Conservation (phyloP, 2,888 invertebrate species). For the Lutraria lutraria region DNA sequence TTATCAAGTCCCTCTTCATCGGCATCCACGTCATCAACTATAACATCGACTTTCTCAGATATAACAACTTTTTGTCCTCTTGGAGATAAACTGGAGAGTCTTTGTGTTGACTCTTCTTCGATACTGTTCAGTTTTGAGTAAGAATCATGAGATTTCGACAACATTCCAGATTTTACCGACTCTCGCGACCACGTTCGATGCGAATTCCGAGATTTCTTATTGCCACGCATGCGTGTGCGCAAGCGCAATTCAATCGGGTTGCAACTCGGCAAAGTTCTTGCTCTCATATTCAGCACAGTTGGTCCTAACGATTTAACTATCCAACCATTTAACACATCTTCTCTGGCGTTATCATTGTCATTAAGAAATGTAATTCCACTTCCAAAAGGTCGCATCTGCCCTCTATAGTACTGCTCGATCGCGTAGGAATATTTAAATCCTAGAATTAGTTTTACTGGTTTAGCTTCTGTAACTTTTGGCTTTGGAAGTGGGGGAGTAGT, state of each 20-base stretch:
- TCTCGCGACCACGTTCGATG: conserved; percentile 40
- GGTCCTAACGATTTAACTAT: conserved; percentile 61
- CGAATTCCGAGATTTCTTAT: conserved; percentile 23
- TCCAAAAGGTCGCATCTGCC: conserved; percentile 33
- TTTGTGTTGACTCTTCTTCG: conserved; percentile 7
- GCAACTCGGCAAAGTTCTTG: conserved; percentile 62
- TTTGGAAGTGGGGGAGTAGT: conserved; percentile 42
- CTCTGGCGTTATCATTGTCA: conserved; percentile 23
- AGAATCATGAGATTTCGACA: conserved; percentile 37
- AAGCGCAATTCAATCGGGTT: conserved; percentile 64
- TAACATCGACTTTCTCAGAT: conserved; percentile 9
- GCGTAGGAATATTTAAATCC: conserved; percentile 66
- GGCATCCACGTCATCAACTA: neutral
- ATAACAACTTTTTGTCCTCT: conserved; percentile 19
- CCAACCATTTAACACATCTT: conserved; percentile 62
- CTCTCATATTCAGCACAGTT: conserved; percentile 52
- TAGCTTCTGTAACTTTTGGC: conserved; percentile 29
- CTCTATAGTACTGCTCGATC: conserved; percentile 59
- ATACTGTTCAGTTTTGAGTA: conserved; percentile 30
- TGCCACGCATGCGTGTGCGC: conserved; percentile 50
- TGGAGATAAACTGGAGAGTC: conserved; percentile 6
- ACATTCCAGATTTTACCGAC: conserved; percentile 22
- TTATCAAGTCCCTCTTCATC: neutral
- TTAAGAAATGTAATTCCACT: conserved; percentile 15
- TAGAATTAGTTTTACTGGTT: conserved; percentile 53